Conservation (phyloP, 2,888 invertebrate species). For the Archips xylosteana region DNA sequence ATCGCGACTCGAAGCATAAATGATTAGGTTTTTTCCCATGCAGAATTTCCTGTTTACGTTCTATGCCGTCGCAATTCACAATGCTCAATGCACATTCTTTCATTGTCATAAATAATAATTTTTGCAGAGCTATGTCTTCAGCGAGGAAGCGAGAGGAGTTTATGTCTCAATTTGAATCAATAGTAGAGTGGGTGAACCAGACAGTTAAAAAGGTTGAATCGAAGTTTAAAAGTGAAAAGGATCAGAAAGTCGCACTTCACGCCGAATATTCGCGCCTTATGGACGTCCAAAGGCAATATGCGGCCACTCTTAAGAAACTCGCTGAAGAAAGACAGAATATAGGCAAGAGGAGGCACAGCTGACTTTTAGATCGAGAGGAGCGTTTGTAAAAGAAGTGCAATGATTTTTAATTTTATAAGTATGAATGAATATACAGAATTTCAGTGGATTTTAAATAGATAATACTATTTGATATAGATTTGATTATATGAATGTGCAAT, state of each 20-base stretch:
- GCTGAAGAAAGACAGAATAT: slow-evolving; percentile 70
- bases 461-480: background rate
- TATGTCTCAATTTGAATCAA: slow-evolving; percentile 94
- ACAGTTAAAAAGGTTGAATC: slow-evolving; percentile 91
- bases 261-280: slow-evolving; percentile 73
- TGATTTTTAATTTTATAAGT: slow-evolving; percentile 28
- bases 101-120: background rate
- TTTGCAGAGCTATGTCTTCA: slow-evolving; percentile 92
- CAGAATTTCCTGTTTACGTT: slow-evolving; percentile 6
- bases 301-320: slow-evolving; percentile 74
- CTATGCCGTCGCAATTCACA: background rate
- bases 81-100: background rate
- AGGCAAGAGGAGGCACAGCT: slow-evolving; percentile 50
- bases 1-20: background rate
- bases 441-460: background rate
- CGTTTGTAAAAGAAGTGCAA: slow-evolving; percentile 26
- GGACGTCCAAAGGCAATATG: slow-evolving; percentile 79
- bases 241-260: slow-evolving; percentile 67
- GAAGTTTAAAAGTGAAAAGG: slow-evolving; percentile 77
- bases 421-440: background rate
- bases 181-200: slow-evolving; percentile 95
- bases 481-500: slow-evolving; percentile 21
- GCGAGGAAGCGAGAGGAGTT: slow-evolving; percentile 94
- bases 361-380: slow-evolving; percentile 14
- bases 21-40: slow-evolving; percentile 12